These are phyloP conservation scores for Labeo calbasu DNA, from an alignment of 2,797 vertebrate species.

Conservation along the genomic window DNA sequence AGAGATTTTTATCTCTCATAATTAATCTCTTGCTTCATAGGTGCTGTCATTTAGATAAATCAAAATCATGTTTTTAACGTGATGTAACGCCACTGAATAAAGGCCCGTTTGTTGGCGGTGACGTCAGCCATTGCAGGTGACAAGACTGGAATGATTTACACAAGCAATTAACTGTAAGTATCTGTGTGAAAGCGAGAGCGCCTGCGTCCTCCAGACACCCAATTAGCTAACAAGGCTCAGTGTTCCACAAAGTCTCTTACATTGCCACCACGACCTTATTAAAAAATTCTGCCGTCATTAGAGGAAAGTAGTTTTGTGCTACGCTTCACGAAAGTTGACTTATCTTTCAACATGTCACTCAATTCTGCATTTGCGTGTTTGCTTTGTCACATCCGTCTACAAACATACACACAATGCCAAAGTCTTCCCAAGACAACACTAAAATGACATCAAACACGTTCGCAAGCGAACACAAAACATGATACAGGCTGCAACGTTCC, in stretches of 20 bases:
- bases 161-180: conserved; percentile 31
- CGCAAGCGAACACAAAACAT: neutral
- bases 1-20: conserved; percentile 22
- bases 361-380: neutral
- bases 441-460: neutral
- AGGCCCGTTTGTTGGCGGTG: conserved; percentile 42
- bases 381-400: neutral
- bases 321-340: neutral
- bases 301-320: neutral
- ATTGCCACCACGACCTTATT: neutral
- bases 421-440: neutral
- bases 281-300: neutral
- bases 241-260: conserved; percentile 4
- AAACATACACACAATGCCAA: neutral
- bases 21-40: conserved; percentile 12
- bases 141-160: conserved; percentile 50
- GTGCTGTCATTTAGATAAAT: conserved; percentile 27
- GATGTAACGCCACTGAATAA: conserved; percentile 40
- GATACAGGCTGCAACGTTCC: neutral
- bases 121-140: conserved; percentile 46
- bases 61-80: conserved; percentile 25
- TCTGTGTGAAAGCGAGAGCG: conserved; percentile 8
- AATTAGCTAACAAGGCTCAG: conserved; percentile 28
- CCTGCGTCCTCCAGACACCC: conserved; percentile 15
- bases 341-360: neutral